Percentiles rank a stretch among this genome's conserved stretches.
Conservation (phyloP, 2,797 vertebrate species). For the Eulemur coronatus region DNA sequence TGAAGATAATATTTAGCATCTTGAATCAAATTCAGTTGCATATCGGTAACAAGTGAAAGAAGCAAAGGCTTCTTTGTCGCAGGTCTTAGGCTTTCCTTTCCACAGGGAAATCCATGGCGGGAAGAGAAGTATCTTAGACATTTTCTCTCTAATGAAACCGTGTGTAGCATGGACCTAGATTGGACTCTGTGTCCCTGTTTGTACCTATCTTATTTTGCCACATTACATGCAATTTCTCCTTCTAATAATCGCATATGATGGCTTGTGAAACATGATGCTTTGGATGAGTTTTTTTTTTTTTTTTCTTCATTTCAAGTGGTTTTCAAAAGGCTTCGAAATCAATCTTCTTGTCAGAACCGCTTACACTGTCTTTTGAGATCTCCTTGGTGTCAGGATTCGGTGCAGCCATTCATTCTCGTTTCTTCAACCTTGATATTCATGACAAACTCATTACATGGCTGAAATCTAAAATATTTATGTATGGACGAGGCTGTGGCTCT, state of each 20-base stretch:
- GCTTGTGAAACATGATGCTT: not conserved
- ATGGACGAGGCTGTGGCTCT: constrained; percentile 56
- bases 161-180: not conserved
- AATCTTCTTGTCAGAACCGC: constrained; percentile 45
- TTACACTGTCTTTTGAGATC: constrained; percentile 56
- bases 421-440: constrained; percentile 72
- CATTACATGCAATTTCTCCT: not conserved
- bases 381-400: constrained; percentile 47
- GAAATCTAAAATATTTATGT: constrained; percentile 80
- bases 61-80: not conserved
- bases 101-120: not conserved
- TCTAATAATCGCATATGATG: constrained; percentile 17
- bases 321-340: constrained; percentile 66
- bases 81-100: constrained; percentile 20
- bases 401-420: not conserved
- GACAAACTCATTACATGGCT: constrained; percentile 66
- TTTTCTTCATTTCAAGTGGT: constrained; percentile 37
- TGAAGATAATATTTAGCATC: constrained; percentile 45
- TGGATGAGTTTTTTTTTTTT: not conserved
- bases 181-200: not conserved
- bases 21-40: constrained; percentile 11
- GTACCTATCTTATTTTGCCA: not conserved
- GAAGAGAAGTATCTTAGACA: not conserved
- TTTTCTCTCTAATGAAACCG: not conserved
- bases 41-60: not conserved